Conservation (phyloP, 2,797 vertebrate genomes). For the Oreochromis mossambicus region DNA sequence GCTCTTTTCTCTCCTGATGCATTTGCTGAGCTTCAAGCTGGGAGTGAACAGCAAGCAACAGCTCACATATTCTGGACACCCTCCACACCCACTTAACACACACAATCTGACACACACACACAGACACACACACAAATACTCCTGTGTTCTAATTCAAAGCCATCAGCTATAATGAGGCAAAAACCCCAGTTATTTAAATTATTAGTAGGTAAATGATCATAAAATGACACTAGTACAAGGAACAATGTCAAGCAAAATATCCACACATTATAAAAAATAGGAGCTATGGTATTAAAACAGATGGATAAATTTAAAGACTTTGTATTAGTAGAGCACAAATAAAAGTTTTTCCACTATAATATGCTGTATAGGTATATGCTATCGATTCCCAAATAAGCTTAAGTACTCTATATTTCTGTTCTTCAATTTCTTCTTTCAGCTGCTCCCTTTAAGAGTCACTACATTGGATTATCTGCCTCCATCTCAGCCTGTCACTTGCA, state of each 20-base stretch:
- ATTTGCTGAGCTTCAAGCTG: slow-evolving; percentile 26
- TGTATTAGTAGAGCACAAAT: accelerated
- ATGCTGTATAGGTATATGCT: neutral
- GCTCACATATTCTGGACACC: slow-evolving; percentile 10
- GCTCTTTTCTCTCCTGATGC: slow-evolving; percentile 20
- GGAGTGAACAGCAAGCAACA: slow-evolving; percentile 13
- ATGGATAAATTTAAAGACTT: neutral
- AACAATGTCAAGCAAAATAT: neutral
- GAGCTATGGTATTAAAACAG: neutral
- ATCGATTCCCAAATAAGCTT: neutral
- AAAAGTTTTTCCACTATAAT: neutral
- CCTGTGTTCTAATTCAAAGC: slow-evolving; percentile 19
- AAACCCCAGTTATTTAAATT: neutral
- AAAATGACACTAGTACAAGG: neutral
- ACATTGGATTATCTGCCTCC: neutral
- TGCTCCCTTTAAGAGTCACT: neutral
- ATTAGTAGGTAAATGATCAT: neutral
- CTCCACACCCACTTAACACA: neutral
- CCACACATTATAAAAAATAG: neutral
- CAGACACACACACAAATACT: neutral
- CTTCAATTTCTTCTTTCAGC: neutral
- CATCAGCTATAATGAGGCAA: slow-evolving; percentile 34
- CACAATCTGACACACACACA: neutral
- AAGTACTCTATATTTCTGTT: neutral
- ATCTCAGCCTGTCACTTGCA: neutral